Evolutionary conservation across 1,140 invertebrate genomes (phyloP), one percentile per base, ranked within the genome.

Genomic region (Macrobrachium nipponense): DNA sequence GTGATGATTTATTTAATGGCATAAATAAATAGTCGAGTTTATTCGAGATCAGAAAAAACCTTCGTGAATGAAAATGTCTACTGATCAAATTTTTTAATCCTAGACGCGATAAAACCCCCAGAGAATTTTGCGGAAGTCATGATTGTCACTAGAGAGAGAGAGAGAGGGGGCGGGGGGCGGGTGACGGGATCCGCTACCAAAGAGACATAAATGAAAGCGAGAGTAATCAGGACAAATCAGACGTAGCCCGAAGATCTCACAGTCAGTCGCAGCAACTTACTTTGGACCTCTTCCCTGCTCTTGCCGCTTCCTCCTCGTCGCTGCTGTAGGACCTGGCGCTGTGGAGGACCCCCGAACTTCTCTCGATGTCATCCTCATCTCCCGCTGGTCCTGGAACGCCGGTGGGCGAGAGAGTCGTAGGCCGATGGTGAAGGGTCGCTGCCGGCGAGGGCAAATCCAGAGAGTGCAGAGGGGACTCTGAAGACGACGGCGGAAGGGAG

Each of bases 401-500:
- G 5, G 11, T 58, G 15, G 76, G 59, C 17, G 81, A 36, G 2
- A 72, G 75, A 60, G 75, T 70, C 15, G 59, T 36, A 27, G 61
- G 72, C 17, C 20, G 66, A 70, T 61, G 68, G 51, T 51, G 72
- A 70, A 23, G 60, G 82, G 58, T 23, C 43, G 64, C 76, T 64
- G 77, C 44, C 15, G 78, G 90, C 90, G 91, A 89, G 89, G 91
- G 89, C 89, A 90, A 91, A 80, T 89, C 90, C 88, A 91, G 93
- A 78, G 91, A 93, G 89, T 89, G 94, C 88, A 92, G 92, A 90
- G 92, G 94, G 90, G 93, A 94, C 94, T 93, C 94, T 90, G 91
- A 93, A 61, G 94, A 93, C 87, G 92, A 93, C 89, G 92, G 91
- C 80, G 90, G 91, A 3, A 91, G 90, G 15, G 91, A 91, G 12